Base-by-base conservation (phyloP, 1,140 invertebrate genomes). In the Drosophila azteca region DNA sequence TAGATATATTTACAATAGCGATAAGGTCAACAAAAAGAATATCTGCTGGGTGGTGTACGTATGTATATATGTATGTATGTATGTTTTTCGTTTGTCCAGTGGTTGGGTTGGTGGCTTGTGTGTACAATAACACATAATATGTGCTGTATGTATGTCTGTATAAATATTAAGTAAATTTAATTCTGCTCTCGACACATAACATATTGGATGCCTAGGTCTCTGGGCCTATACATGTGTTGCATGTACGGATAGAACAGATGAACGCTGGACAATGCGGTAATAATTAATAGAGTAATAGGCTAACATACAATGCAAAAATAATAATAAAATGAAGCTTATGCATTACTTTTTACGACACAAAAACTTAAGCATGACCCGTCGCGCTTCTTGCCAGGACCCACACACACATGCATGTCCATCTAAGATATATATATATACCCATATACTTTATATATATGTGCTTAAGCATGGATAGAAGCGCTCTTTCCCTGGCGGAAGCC, bases 1-100 rank as follows among this genome's bases (percentile, higher is more conserved):
- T 76, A 83, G 72, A 61, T 82, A 68, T 87, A 87, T 87, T 75
- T 87, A 87, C 82, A 87, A 87, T 53, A 88, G 82, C 70, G 63
- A 71, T 79, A 82, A 76, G 75, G 66, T 81, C 75, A 85, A 87
- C 82, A 85, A 82, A 87, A 66, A 11, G 35, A 82, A 62, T 49
- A 70, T 70, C 69, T 71, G 58, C 63, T 75, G 67, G 72, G 64
- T 62, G 24, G 24, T 26, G 24, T 26, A 26, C 24, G 59, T 79
- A 58, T 41, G 49, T 74, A 53, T 65, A n/a, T n/a, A n/a, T 26
- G 24, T 26, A 26, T 4, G 59, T 79, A 58, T 41, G 49, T 74
- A 53, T 65, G 15, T 69, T 15, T 74, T 26, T 26, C 35, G 48
- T 69, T 31, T 83, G 45, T 77, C 65, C 68, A 52, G 66, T 52